phyloP scores from a whole-genome alignment of 2,888 invertebrate genomes.

The Leptinotarsa haldemani region DNA sequence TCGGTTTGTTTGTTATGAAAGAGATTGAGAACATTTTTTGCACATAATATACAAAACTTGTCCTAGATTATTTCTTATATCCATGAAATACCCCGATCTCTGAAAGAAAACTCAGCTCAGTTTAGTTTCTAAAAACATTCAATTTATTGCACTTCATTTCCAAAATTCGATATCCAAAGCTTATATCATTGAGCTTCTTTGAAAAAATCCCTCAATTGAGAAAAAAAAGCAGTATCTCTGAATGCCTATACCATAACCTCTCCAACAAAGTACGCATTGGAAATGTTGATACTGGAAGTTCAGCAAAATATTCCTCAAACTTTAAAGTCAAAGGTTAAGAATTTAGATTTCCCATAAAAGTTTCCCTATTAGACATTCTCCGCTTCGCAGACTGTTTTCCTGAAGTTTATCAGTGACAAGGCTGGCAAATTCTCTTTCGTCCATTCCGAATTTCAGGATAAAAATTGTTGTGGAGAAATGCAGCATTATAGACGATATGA shows the following conservation, averaged over 20 bases:
- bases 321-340: conserved; percentile 36
- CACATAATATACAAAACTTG: too few relatives aligned
- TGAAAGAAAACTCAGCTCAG: too few relatives aligned
- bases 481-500: neutral
- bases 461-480: conserved; percentile 18
- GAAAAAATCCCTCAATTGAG: too few relatives aligned
- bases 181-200: too few relatives aligned
- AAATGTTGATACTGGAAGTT: neutral
- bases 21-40: too few relatives aligned
- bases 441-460: conserved; percentile 10
- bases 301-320: conserved; percentile 27
- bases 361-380: conserved; percentile 26
- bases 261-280: neutral
- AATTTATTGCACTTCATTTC: too few relatives aligned
- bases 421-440: conserved; percentile 6
- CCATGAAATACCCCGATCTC: too few relatives aligned
- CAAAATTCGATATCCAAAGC: too few relatives aligned
- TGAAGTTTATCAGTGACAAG: conserved; percentile 15
- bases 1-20: too few relatives aligned
- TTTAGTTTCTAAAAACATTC: too few relatives aligned
- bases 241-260: neutral
- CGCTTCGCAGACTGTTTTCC: conserved; percentile 15
- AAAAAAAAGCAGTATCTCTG: neutral
- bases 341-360: conserved; percentile 34
- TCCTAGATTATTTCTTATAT: too few relatives aligned